Conservation (phyloP, 2,888 invertebrate species). For the Podotricha telesiphe region DNA sequence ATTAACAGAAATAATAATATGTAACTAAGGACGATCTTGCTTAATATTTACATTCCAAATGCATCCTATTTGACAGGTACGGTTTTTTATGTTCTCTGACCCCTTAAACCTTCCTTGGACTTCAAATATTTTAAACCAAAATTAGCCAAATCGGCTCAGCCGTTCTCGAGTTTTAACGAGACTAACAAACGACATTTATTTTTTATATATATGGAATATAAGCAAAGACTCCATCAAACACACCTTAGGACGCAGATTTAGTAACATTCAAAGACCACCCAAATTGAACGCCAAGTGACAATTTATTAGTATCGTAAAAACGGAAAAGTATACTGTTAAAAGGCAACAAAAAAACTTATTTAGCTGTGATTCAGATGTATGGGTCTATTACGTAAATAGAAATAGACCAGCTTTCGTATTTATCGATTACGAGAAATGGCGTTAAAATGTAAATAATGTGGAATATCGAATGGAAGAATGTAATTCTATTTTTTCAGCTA, state of each 20-base stretch:
- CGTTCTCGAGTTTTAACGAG: too few species aligned
- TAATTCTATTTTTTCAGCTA: too few species aligned
- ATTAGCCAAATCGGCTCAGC: too few species aligned
- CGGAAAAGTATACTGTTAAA: constrained; percentile 14
- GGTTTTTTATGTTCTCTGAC: too few species aligned
- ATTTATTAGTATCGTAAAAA: constrained; percentile 32
- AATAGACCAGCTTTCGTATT: constrained; percentile 11
- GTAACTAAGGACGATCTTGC: too few species aligned
- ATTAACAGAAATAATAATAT: too few species aligned
- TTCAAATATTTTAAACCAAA: too few species aligned
- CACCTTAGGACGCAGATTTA: background rate
- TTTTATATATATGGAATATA: background rate
- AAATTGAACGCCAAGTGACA: constrained; percentile 8
- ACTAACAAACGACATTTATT: too few species aligned
- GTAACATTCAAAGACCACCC: constrained; percentile 23
- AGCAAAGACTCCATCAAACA: background rate
- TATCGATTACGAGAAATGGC: constrained; percentile 19
- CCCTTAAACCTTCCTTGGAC: too few species aligned
- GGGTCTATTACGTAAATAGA: constrained; percentile 10
- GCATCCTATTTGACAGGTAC: too few species aligned
- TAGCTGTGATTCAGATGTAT: constrained; percentile 12
- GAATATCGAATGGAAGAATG: background rate
- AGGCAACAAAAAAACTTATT: constrained; percentile 15
- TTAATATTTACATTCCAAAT: too few species aligned
- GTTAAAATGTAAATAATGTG: background rate